Conservation (phyloP, 2,888 invertebrate genomes). For the Aphodius sticticus region DNA sequence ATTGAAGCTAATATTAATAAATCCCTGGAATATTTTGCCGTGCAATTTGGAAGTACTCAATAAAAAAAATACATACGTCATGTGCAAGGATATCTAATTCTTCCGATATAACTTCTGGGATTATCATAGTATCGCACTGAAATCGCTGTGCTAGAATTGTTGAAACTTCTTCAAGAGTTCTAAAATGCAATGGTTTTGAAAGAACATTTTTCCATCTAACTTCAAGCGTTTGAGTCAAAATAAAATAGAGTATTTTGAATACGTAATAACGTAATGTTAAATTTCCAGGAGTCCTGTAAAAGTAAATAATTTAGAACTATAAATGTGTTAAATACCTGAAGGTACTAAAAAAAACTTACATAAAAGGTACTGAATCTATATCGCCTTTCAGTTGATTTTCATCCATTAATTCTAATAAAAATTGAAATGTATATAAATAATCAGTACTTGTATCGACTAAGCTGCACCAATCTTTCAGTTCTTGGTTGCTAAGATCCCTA, state of each 20-base stretch:
- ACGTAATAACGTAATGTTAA: not conserved
- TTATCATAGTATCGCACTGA: not conserved
- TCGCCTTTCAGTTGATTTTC: not conserved
- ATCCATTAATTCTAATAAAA: not conserved
- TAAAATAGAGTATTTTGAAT: not conserved
- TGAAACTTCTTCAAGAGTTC: not conserved
- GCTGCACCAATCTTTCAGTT: not conserved
- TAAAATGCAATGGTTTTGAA: not conserved
- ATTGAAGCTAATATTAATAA: no score
- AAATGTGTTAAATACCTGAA: not conserved
- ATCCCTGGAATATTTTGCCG: no score
- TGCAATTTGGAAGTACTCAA: not conserved
- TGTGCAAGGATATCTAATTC: not conserved
- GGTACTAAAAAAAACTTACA: not conserved
- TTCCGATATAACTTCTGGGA: not conserved
- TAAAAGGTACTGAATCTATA: not conserved
- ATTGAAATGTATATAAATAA: not conserved
- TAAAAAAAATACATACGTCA: not conserved
- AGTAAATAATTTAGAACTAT: not conserved
- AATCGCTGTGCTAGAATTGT: not conserved
- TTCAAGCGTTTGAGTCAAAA: not conserved
- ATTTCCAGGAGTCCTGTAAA: not conserved
- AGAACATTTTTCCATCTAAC: not conserved
- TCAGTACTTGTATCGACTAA: not conserved
- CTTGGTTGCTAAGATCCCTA: not conserved